Percentiles rank a stretch among this genome's conserved stretches.
These are phyloP conservation scores for Microcebus jonahi DNA, from an alignment of 2,113 vertebrate genomes.

Conservation along the genomic window DNA sequence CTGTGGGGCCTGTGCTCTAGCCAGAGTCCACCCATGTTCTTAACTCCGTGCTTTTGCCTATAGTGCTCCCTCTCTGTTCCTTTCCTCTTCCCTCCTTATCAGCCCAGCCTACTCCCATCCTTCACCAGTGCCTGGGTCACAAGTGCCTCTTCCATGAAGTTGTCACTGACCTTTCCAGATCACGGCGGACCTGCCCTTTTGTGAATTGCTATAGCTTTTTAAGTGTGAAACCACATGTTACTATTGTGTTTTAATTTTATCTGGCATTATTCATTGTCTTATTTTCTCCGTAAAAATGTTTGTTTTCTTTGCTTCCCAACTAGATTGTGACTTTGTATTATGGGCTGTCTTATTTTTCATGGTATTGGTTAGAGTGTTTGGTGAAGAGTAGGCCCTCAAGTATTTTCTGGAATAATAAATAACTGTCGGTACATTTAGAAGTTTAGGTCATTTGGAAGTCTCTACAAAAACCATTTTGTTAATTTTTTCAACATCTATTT, in stretches of 20 bases:
- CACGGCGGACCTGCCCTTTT: background rate
- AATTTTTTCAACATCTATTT: background rate
- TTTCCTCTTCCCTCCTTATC: background rate
- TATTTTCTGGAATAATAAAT: background rate
- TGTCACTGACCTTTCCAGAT: background rate
- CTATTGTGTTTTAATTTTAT: background rate
- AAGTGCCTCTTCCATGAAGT: background rate
- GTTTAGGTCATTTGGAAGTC: background rate
- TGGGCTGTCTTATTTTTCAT: background rate
- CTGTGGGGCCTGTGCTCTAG: background rate
- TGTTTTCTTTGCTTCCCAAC: background rate
- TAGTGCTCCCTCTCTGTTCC: background rate
- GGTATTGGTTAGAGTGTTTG: background rate
- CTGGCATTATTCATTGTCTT: background rate
- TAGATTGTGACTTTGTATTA: background rate
- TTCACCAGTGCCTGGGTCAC: background rate
- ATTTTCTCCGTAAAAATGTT: constrained; percentile 14
- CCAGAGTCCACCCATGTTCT: background rate
- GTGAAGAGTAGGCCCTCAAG: background rate
- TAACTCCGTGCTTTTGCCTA: background rate
- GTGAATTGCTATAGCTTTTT: background rate
- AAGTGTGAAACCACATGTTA: background rate
- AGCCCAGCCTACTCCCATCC: background rate
- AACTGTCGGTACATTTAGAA: background rate
- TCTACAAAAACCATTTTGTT: background rate